Evolutionary conservation across 1,140 invertebrate species (phyloP), one percentile per base, ranked within the genome.

Genomic region (Diachasmimorpha longicaudata): DNA sequence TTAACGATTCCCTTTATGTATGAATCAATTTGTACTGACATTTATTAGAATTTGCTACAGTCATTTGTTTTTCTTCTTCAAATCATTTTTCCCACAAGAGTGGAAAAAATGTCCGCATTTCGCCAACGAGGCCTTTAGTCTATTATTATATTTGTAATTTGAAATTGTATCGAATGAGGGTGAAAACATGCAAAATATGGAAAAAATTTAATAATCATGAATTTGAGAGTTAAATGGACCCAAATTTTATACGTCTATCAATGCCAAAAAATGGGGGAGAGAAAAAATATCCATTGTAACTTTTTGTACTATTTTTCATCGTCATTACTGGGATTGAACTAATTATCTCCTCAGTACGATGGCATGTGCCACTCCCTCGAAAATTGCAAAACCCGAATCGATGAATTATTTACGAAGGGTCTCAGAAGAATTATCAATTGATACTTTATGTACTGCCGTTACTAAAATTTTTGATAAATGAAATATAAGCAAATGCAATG

Each of bases 11-110:
- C n/a, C 23, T 52, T 42, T 79, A 66, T 58, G 81, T 58, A 76
- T 81, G 80, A 79, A 81, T 84, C 78, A 83, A 85, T 87, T 87
- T 87, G 86, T 87, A 87, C 86, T 87, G 86, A 85, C 81, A 86
- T 86, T 84, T 79, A 84, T 86, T 85, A 85, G 81, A 86, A 86
- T 85, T 78, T 78, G 55, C 71, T 77, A 78, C 63, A 79, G 72
- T 78, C 76, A 46, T 71, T 78, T 67, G 39, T 73, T 55, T 58
- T 76, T 72, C n/a, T 77, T 78, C 16, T 44, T 48, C 70, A 70
- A 76, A 66, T 68, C 70, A 58, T 39, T 74, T 16, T 16, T 42
- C 11, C 42, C 44, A 55, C 55, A 37, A 19, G 10, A 0, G 9
- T 66, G 21, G 14, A 66, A 19, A 19, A 19, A 58, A n/a, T 31